Evolutionary conservation across 1,140 invertebrate genomes (phyloP), one percentile per base, ranked within the genome.

Genomic region (Melipona quadrifasciata): DNA sequence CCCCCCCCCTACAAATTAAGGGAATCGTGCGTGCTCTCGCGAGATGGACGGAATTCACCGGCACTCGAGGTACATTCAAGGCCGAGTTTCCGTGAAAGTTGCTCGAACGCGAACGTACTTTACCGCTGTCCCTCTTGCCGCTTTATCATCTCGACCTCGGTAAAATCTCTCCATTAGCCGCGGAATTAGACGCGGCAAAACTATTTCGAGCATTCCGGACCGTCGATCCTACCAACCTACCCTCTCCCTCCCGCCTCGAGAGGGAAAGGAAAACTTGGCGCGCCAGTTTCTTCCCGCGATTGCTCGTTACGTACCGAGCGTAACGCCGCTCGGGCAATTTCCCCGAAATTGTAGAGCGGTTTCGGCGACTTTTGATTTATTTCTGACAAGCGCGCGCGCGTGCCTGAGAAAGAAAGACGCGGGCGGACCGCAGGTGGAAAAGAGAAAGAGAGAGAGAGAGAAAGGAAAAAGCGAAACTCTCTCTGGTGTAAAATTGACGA

Each of bases 41-140:
- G 55, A 17, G 55, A 57, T 17, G 55, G 16, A 6, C 61, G 6
- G 47, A 67, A 47, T 75, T 75, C 51, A 19, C 51, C 70, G 19
- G n/a, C 57, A 57, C 47, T 24, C 21, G 39, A 82, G 80, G n/a
- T n/a, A 75, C 31, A 67, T 47, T 82, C 80, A 82, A 82, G 74
- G 55, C 68, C 39, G 73, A 61, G 55, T 51, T 61, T 58, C 74
- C 53, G n/a, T n/a, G 74, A 78, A 70, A 78, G 65, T 78, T 68
- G 61, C 14, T 5, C n/a, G 64, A 74, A 64, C 65, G 77, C 65
- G 21, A 11, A 27, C 1, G 14, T 61, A n/a, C 17, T n/a, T n/a
- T n/a, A n/a, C 8, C 8, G 61, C 24, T 31, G 67, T 16, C 31
- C 24, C 39, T 39, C 21, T n/a, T n/a, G 21, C 64, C 77, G 3